Evolutionary conservation across 30 jellyfish, hydroid and myxozoan species (phyloP).

Genomic region (Chironex yamaguchii): DNA sequence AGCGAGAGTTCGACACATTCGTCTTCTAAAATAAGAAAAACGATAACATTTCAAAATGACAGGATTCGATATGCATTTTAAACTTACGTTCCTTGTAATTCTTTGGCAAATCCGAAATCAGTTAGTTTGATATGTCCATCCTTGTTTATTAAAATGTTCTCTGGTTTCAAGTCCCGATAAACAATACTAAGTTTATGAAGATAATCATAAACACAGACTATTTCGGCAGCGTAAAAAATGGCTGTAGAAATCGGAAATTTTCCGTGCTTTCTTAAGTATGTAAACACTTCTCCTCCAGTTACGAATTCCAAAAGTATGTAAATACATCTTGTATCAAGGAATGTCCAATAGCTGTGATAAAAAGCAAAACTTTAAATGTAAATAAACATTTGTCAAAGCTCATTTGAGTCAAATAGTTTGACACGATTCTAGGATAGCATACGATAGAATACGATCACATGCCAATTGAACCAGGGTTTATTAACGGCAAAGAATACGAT

Average conservation of each 20-base stretch:
- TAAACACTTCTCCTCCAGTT: slow-evolving; percentile 97
- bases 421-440: too few relatives aligned
- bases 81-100: slow-evolving; percentile 82
- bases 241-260: slow-evolving; percentile 77
- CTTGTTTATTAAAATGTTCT: slow-evolving; percentile 75
- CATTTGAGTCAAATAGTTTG: too few relatives aligned
- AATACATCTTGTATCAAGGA: slow-evolving; percentile 68
- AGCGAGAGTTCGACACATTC: too few relatives aligned
- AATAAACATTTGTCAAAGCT: too few relatives aligned
- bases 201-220: slow-evolving; percentile 77
- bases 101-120: slow-evolving; percentile 95
- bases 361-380: too few relatives aligned
- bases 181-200: slow-evolving; percentile 81
- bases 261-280: slow-evolving; percentile 77
- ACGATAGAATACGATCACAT: too few relatives aligned
- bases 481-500: too few relatives aligned
- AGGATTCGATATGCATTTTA: background rate
- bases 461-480: too few relatives aligned
- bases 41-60: background rate
- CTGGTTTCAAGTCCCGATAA: slow-evolving; percentile 96
- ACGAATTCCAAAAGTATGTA: slow-evolving; percentile 87
- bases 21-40: background rate
- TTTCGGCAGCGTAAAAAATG: slow-evolving; percentile 82
- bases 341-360: slow-evolving; percentile 81
- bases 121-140: slow-evolving; percentile 91